Percentiles rank a stretch among this genome's conserved stretches.
Evolutionary conservation across 2,888 invertebrate species (phyloP).

Genomic region (Cephus spinipes): DNA sequence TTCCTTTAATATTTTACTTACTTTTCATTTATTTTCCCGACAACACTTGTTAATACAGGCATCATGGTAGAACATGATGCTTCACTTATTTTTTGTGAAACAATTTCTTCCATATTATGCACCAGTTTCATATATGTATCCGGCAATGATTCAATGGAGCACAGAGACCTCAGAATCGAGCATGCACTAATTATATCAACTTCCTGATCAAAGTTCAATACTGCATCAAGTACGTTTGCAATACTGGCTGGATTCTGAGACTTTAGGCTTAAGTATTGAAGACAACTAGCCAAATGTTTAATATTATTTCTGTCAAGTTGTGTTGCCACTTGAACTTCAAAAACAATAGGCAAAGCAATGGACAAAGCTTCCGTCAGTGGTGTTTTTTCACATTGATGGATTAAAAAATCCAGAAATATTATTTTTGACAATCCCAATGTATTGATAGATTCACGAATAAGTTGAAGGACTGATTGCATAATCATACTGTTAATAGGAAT

Average conservation of each 20-base stretch:
- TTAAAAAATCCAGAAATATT: constrained; percentile 73
- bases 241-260: constrained; percentile 19
- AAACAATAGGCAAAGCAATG: constrained; percentile 76
- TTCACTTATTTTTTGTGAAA: constrained; percentile 66
- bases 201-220: neutral
- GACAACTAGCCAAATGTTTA: constrained; percentile 68
- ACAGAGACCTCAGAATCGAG: constrained; percentile 56
- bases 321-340: constrained; percentile 72
- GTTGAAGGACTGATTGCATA: constrained; percentile 58
- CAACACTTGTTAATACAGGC: constrained; percentile 68
- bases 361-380: constrained; percentile 75
- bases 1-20: constrained; percentile 14
- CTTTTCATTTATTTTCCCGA: constrained; percentile 51
- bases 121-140: constrained; percentile 68
- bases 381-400: constrained; percentile 68
- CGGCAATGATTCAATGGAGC: constrained; percentile 62
- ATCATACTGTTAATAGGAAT: too few species aligned
- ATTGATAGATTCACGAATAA: constrained; percentile 74
- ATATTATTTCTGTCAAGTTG: constrained; percentile 72
- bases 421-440: constrained; percentile 72
- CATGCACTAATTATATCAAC: constrained; percentile 65
- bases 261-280: constrained; percentile 63
- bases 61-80: constrained; percentile 69
- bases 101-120: constrained; percentile 68
- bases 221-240: constrained; percentile 17